phyloP scores from a whole-genome alignment of 2,113 vertebrate genomes.

The Nettapus auritus region DNA sequence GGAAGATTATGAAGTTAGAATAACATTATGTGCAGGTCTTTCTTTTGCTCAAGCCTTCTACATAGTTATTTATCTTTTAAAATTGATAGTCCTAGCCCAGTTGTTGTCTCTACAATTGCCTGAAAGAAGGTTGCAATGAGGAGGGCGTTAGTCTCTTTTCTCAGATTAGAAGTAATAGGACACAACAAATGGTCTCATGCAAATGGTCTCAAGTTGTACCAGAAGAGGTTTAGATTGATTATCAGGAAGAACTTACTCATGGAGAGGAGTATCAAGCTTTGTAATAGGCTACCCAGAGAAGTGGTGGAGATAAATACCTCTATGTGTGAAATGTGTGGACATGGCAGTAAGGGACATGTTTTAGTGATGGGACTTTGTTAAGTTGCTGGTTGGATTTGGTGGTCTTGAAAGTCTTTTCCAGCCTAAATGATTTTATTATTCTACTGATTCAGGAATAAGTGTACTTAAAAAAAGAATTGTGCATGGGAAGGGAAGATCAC shows the following conservation, averaged over 20 bases:
- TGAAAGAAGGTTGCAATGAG: background rate
- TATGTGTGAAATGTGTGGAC: too few relatives aligned
- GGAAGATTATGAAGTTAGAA: background rate
- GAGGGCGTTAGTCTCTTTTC: too few relatives aligned
- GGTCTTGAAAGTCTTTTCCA: background rate
- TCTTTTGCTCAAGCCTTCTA: background rate
- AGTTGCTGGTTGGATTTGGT: background rate
- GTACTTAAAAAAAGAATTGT: background rate
- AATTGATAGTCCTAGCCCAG: background rate
- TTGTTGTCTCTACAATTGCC: background rate
- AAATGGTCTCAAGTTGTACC: too few relatives aligned
- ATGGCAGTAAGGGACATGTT: too few relatives aligned
- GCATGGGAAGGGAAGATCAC: background rate
- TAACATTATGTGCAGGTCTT: background rate
- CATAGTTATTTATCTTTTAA: accelerated
- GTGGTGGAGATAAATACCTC: background rate
- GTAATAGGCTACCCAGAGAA: background rate
- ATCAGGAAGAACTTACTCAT: background rate
- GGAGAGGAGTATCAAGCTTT: background rate
- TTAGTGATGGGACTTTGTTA: background rate
- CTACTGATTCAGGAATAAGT: background rate
- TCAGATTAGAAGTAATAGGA: too few relatives aligned
- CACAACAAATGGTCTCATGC: too few relatives aligned
- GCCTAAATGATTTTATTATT: background rate
- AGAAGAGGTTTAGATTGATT: too few relatives aligned